A percentile compares a stretch with the other conserved stretches of the same genome.
phyloP scores from a whole-genome alignment of 37 sponge, comb jelly and placozoan species.

The Spongilla lacustris region DNA sequence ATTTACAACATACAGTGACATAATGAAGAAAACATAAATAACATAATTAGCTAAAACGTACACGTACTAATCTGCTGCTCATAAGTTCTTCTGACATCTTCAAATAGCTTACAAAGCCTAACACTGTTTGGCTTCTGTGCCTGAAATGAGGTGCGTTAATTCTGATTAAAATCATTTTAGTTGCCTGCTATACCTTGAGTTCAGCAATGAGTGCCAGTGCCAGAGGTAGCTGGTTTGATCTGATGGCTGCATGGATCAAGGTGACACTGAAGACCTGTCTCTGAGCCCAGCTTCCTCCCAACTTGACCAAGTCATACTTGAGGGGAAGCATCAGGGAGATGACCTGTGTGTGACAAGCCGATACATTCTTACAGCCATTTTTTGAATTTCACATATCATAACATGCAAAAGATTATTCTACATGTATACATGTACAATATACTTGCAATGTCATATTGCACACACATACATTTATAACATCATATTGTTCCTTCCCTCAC shows the following conservation, averaged over 20 bases:
- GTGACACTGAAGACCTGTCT: conserved; percentile 81
- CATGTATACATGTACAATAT: too few species aligned
- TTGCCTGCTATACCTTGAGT: conserved; percentile 40
- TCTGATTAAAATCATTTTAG: neutral
- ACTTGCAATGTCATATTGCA: too few species aligned
- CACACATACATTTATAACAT: too few species aligned
- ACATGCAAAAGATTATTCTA: too few species aligned
- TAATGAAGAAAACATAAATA: neutral
- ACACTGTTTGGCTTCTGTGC: neutral
- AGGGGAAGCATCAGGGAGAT: conserved; percentile 73
- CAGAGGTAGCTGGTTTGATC: conserved; percentile 44
- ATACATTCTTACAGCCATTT: too few species aligned
- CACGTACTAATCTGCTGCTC: neutral
- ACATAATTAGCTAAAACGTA: neutral
- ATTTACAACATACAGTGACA: neutral
- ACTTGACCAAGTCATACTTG: conserved; percentile 39
- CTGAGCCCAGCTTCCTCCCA: conserved; percentile 91
- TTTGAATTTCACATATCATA: too few species aligned
- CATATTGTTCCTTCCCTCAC: neutral
- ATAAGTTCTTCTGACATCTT: neutral
- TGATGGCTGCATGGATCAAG: conserved; percentile 80
- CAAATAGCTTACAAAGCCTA: neutral
- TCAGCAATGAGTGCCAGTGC: conserved; percentile 69
- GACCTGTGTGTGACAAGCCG: conserved; percentile 39
- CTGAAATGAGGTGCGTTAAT: neutral